phyloP scores from a whole-genome alignment of 2,113 vertebrate species.

The Centrocercus urophasianus region DNA sequence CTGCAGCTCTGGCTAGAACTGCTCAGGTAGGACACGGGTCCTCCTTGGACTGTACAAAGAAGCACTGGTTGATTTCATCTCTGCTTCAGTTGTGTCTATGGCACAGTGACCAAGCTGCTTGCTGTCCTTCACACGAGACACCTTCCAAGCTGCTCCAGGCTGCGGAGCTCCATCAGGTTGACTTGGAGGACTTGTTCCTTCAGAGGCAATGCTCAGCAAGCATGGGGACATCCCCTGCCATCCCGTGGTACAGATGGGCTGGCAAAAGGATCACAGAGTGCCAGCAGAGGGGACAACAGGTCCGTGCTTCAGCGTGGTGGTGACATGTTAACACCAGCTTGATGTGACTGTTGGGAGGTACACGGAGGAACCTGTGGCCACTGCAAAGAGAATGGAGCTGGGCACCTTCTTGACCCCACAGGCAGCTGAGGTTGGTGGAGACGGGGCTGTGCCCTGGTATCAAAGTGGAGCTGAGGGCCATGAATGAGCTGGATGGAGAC shows the following conservation, averaged over 20 bases:
- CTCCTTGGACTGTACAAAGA: neutral
- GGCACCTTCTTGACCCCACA: neutral
- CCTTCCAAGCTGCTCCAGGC: neutral
- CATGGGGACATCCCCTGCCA: neutral
- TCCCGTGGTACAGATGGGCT: accelerated
- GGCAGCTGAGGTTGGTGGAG: neutral
- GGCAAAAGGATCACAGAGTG: accelerated
- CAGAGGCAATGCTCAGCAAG: neutral
- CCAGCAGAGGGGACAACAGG: accelerated
- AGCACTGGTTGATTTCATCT: neutral
- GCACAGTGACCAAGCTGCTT: neutral
- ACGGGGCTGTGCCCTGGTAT: accelerated
- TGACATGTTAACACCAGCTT: accelerated
- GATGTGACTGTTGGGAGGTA: neutral
- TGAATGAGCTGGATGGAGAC: accelerated
- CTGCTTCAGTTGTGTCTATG: neutral
- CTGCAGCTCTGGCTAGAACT: neutral
- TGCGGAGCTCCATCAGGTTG: neutral
- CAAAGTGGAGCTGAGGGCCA: neutral
- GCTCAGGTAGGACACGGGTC: neutral
- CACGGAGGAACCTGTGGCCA: neutral
- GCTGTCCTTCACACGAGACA: neutral
- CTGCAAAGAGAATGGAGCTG: neutral
- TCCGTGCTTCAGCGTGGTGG: neutral
- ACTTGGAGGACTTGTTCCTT: neutral